Conservation (phyloP, 2,888 invertebrate genomes). For the Chrysomela aeneicollis region DNA sequence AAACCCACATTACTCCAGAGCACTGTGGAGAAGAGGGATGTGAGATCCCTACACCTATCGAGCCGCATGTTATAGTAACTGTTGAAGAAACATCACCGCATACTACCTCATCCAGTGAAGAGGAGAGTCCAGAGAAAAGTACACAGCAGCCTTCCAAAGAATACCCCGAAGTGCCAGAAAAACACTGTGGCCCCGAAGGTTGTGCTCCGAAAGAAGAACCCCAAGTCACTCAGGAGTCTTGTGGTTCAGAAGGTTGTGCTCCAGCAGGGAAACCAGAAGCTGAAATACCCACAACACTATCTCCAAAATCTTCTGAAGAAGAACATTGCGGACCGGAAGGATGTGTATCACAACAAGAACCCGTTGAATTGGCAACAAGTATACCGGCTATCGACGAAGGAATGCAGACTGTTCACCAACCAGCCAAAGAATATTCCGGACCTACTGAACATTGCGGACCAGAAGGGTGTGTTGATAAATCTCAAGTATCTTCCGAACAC, state of each 20-base stretch:
- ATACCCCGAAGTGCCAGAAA: constrained; percentile 21
- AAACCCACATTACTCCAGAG: constrained; percentile 7
- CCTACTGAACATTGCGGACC: constrained; percentile 14
- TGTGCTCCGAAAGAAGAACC: constrained; percentile 21
- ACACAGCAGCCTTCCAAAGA: not conserved
- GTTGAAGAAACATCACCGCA: not conserved
- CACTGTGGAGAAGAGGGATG: constrained; percentile 13
- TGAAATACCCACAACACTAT: not conserved
- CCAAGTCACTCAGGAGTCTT: constrained; percentile 22
- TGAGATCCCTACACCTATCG: not conserved
- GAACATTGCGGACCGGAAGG: constrained; percentile 6
- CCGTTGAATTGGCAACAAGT: not conserved
- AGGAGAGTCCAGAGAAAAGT: not conserved
- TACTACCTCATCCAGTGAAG: not conserved
- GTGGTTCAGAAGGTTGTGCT: constrained; percentile 35
- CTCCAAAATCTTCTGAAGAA: not conserved
- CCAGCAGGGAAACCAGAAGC: constrained; percentile 5
- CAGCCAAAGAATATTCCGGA: constrained; percentile 9
- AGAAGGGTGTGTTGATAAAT: constrained; percentile 16
- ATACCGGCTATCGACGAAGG: not conserved
- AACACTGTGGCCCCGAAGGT: constrained; percentile 32
- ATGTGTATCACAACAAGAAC: not conserved
- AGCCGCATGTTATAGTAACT: not conserved
- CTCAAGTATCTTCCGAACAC: constrained; percentile 1
- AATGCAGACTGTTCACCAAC: not conserved